phyloP scores from a whole-genome alignment of 2,888 invertebrate genomes.

The Empis stercorea region DNA sequence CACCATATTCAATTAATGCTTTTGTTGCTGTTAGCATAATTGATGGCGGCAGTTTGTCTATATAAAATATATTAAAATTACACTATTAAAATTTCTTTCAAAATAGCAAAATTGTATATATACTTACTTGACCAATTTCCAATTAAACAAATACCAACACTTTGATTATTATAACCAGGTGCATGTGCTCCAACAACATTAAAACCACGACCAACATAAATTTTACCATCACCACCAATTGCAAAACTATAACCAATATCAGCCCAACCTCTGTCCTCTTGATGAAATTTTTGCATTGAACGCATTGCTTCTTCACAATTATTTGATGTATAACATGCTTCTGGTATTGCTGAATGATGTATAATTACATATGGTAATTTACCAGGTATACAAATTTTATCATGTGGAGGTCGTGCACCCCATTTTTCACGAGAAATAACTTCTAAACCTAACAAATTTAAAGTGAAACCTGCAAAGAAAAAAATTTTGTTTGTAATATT shows the following conservation, averaged over 20 bases:
- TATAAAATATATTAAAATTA: conserved; percentile 16
- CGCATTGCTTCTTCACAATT: conserved; percentile 46
- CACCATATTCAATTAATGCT: conserved; percentile 46
- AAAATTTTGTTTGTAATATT: conserved; percentile 7
- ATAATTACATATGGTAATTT: conserved; percentile 55
- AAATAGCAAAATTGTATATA: too few relatives aligned
- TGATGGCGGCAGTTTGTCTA: conserved; percentile 44
- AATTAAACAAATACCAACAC: conserved; percentile 57
- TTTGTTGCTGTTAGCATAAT: conserved; percentile 47
- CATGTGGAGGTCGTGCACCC: conserved; percentile 42
- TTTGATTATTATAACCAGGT: conserved; percentile 48
- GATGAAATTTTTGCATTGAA: conserved; percentile 52
- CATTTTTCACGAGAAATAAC: conserved; percentile 40
- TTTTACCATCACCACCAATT: conserved; percentile 58
- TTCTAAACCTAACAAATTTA: conserved; percentile 6
- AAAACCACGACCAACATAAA: conserved; percentile 62
- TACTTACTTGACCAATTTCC: conserved; percentile 36
- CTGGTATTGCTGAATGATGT: conserved; percentile 53
- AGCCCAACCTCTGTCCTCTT: conserved; percentile 44
- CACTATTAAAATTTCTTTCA: too few relatives aligned
- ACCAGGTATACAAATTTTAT: conserved; percentile 33
- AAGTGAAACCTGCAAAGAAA: conserved; percentile 5
- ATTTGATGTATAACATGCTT: conserved; percentile 42
- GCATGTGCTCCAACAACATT: conserved; percentile 56
- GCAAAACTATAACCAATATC: conserved; percentile 62